Percentiles rank a stretch among this genome's conserved stretches.
Evolutionary conservation across 2,888 invertebrate genomes (phyloP).

Genomic region (Clusia tigrina): DNA sequence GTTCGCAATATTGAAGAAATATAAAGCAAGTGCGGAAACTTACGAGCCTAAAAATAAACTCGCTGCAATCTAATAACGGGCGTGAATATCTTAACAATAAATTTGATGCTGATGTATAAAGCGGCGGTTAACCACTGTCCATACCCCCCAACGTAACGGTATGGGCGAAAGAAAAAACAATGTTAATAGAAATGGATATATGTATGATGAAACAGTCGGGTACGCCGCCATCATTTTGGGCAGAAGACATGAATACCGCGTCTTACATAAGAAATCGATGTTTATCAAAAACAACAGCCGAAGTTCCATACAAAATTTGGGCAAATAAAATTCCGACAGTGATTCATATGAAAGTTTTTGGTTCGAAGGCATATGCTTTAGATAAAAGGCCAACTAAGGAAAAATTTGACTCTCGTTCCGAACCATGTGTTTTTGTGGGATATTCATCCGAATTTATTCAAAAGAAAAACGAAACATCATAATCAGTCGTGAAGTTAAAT

Average conservation of each 20-base stretch:
- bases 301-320: constrained; percentile 9
- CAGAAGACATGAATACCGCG: constrained; percentile 30
- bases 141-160: constrained; percentile 39
- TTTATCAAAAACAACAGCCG: constrained; percentile 5
- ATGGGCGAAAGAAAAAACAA: constrained; percentile 37
- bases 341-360: constrained; percentile 18
- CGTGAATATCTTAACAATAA: not conserved
- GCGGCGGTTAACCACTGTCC: constrained; percentile 30
- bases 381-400: constrained; percentile 18
- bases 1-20: constrained; percentile 1
- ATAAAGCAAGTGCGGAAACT: not conserved
- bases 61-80: constrained; percentile 1
- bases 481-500: constrained; percentile 34
- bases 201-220: constrained; percentile 38
- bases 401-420: constrained; percentile 29
- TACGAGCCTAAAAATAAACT: not conserved
- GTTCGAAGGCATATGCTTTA: constrained; percentile 23
- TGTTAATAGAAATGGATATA: constrained; percentile 34
- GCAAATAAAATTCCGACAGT: constrained; percentile 1
- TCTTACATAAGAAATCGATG: constrained; percentile 33
- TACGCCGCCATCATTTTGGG: constrained; percentile 28
- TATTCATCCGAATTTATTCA: constrained; percentile 29
- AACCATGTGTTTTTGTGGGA: constrained; percentile 25
- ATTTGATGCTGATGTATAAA: constrained; percentile 27
- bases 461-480: constrained; percentile 23